Evolutionary conservation across 2,888 invertebrate genomes (phyloP).

Genomic region (Erebia ligea): DNA sequence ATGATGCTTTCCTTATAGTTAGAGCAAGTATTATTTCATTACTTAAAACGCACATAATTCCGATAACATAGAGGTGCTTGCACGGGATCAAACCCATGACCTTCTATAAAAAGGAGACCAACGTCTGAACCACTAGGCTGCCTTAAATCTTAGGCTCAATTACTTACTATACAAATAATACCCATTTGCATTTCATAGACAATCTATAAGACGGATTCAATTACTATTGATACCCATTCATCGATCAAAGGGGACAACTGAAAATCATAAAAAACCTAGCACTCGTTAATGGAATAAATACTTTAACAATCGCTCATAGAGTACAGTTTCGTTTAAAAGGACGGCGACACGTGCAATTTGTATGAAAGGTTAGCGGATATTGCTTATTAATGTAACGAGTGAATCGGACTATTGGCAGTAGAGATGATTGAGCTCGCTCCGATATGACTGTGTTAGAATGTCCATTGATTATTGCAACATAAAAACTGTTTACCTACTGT

Average conservation of each 20-base stretch:
- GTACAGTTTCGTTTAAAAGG: conserved; percentile 42
- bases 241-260: conserved; percentile 53
- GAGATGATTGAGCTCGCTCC: conserved; percentile 60
- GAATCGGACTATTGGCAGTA: conserved; percentile 73
- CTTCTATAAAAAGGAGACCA: too few relatives aligned
- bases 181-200: conserved; percentile 18
- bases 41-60: too few relatives aligned
- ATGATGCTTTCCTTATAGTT: too few relatives aligned
- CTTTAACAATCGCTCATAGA: conserved; percentile 29
- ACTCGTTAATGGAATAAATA: conserved; percentile 41
- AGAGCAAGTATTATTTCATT: too few relatives aligned
- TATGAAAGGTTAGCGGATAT: conserved; percentile 76
- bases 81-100: too few relatives aligned
- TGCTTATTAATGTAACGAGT: conserved; percentile 74
- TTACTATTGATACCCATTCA: conserved; percentile 66
- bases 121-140: neutral
- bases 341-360: conserved; percentile 64
- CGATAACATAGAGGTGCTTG: too few relatives aligned
- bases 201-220: conserved; percentile 20
- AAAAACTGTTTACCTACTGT: neutral
- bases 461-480: neutral
- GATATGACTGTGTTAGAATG: conserved; percentile 19
- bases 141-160: too few relatives aligned
- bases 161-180: neutral
- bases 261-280: conserved; percentile 24